These are phyloP conservation scores for Oasisia sp. DNA, from an alignment of 2,888 invertebrate species.

Conservation along the genomic window DNA sequence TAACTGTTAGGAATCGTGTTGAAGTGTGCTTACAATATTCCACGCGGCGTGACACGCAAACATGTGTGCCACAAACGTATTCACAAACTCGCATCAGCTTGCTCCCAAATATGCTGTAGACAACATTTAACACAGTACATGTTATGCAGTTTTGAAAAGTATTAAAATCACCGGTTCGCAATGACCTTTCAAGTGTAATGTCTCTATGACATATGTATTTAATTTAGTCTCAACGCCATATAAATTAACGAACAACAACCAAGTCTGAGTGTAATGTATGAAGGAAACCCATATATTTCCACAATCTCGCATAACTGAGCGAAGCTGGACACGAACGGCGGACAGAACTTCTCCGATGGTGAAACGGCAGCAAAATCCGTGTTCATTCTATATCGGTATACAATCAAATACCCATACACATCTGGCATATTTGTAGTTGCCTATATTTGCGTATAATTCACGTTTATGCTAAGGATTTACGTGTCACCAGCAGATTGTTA, in stretches of 20 bases:
- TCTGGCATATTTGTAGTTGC: too few relatives aligned
- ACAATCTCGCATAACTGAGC: not conserved
- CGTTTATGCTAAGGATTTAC: too few relatives aligned
- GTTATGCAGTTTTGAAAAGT: not conserved
- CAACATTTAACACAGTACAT: too few relatives aligned
- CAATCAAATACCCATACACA: too few relatives aligned
- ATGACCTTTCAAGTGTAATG: not conserved
- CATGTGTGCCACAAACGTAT: not conserved
- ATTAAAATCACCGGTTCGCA: not conserved
- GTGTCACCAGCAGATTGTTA: too few relatives aligned
- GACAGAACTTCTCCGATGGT: not conserved
- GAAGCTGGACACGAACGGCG: not conserved
- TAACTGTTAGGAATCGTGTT: not conserved
- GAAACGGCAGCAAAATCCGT: too few relatives aligned
- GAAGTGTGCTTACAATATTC: not conserved
- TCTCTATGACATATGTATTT: not conserved
- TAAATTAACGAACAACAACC: not conserved
- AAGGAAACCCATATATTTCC: not conserved
- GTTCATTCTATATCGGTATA: too few relatives aligned
- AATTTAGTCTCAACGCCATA: not conserved
- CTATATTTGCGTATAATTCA: too few relatives aligned
- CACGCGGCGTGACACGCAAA: too few relatives aligned
- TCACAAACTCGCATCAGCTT: too few relatives aligned
- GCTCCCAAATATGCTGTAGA: too few relatives aligned
- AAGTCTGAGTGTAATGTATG: not conserved